Percentiles rank a stretch among this genome's conserved stretches.
Conservation (phyloP, 1,140 invertebrate genomes). For the Drosophila orena region DNA sequence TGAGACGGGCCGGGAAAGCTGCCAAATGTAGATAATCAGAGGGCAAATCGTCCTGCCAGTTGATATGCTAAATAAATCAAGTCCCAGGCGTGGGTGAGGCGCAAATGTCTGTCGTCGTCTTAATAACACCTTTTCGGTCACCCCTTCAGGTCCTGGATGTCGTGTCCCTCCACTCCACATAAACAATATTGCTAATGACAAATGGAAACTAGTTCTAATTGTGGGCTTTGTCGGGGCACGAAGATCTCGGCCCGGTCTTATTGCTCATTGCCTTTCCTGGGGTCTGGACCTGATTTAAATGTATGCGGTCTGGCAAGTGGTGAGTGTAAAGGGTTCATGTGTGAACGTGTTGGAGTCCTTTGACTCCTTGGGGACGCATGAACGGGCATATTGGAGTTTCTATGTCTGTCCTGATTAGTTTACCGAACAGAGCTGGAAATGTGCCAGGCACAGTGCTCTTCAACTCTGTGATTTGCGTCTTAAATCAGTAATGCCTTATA, state of each 20-base stretch:
- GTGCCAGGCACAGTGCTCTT: neutral
- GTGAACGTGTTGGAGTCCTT: conserved; percentile 29
- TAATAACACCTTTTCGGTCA: conserved; percentile 38
- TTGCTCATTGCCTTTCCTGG: conserved; percentile 38
- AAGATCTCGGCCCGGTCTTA: conserved; percentile 38
- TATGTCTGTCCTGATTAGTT: conserved; percentile 9
- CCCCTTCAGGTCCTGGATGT: neutral
- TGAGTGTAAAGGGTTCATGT: conserved; percentile 18
- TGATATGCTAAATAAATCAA: conserved; percentile 43
- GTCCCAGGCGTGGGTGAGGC: conserved; percentile 6
- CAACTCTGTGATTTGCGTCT: too few species aligned
- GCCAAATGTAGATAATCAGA: conserved; percentile 70
- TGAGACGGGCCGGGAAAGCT: conserved; percentile 59
- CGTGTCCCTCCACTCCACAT: conserved; percentile 10
- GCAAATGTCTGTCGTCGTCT: conserved; percentile 27
- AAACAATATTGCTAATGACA: conserved; percentile 52
- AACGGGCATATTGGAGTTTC: conserved; percentile 23
- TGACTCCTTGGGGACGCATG: conserved; percentile 24
- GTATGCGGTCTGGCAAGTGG: conserved; percentile 22
- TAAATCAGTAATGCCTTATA: too few species aligned
- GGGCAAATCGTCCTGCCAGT: conserved; percentile 32
- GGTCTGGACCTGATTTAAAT: conserved; percentile 44
- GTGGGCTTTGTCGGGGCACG: conserved; percentile 40
- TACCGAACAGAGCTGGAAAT: conserved; percentile 7
- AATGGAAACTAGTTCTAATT: conserved; percentile 53